Evolutionary conservation across 2,797 vertebrate genomes (phyloP).

Genomic region (Eleutherodactylus coqui): DNA sequence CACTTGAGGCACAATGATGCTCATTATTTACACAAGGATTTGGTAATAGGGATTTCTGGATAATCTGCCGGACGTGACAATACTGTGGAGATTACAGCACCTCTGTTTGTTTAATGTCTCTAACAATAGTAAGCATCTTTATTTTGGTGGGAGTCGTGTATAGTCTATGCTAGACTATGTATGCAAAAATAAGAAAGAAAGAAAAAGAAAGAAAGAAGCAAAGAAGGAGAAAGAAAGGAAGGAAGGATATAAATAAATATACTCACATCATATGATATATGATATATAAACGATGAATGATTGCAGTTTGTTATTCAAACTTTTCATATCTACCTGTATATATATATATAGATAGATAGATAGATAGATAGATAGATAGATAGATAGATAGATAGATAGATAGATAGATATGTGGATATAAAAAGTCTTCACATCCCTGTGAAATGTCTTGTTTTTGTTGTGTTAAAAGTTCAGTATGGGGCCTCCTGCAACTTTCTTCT

Average conservation of each 20-base stretch:
- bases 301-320: too few species aligned
- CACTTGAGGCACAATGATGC: neutral
- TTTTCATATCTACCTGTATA: too few species aligned
- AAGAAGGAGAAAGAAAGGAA: too few species aligned
- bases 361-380: neutral
- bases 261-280: too few species aligned
- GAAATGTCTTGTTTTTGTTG: too few species aligned
- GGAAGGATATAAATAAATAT: too few species aligned
- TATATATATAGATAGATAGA: too few species aligned
- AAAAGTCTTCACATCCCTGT: too few species aligned
- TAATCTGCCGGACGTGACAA: conserved; percentile 11
- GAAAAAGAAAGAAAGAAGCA: neutral
- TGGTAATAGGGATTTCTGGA: conserved; percentile 27
- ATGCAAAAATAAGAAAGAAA: neutral
- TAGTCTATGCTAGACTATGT: neutral
- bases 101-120: conserved; percentile 24
- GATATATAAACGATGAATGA: too few species aligned
- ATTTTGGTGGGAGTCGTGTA: neutral
- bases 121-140: neutral
- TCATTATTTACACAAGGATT: conserved; percentile 11
- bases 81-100: conserved; percentile 11
- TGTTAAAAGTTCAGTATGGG: too few species aligned
- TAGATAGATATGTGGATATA: conserved; percentile 10
- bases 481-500: too few species aligned
- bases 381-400: neutral